These are phyloP conservation scores for Erinaceus europaeus DNA, from an alignment of 2,113 vertebrate species.

Conservation along the genomic window DNA sequence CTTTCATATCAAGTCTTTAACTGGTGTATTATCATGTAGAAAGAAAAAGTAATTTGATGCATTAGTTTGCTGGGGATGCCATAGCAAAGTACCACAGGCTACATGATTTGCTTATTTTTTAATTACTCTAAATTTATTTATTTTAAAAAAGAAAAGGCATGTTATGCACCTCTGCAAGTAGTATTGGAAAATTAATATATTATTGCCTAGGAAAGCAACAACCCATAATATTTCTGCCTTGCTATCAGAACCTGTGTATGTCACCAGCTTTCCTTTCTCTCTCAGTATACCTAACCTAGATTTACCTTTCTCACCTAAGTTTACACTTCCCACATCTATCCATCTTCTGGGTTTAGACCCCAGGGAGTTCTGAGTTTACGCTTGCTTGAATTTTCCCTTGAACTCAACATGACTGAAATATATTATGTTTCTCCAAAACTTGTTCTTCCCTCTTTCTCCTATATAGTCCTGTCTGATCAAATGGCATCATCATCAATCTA, in stretches of 20 bases:
- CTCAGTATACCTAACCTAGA: too few relatives aligned
- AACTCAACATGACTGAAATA: neutral
- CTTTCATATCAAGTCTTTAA: neutral
- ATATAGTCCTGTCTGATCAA: neutral
- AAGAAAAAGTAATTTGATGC: neutral
- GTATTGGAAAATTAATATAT: neutral
- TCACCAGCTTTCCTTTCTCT: neutral
- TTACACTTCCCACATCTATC: neutral
- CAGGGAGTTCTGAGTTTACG: neutral
- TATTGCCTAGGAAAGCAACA: neutral
- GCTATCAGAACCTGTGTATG: neutral
- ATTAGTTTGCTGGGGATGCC: neutral
- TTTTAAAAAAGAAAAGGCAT: neutral
- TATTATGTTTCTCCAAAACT: neutral
- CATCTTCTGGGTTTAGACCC: neutral
- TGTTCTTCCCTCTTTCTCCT: neutral
- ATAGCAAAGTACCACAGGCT: neutral
- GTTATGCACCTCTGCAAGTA: neutral
- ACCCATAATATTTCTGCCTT: neutral
- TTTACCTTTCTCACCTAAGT: neutral
- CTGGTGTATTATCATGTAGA: neutral
- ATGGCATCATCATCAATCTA: neutral
- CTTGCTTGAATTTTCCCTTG: neutral
- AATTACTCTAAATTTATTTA: too few relatives aligned
- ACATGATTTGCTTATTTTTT: too few relatives aligned